Base-by-base conservation (phyloP, 1,140 invertebrate species). In the Neelides sp. region DNA sequence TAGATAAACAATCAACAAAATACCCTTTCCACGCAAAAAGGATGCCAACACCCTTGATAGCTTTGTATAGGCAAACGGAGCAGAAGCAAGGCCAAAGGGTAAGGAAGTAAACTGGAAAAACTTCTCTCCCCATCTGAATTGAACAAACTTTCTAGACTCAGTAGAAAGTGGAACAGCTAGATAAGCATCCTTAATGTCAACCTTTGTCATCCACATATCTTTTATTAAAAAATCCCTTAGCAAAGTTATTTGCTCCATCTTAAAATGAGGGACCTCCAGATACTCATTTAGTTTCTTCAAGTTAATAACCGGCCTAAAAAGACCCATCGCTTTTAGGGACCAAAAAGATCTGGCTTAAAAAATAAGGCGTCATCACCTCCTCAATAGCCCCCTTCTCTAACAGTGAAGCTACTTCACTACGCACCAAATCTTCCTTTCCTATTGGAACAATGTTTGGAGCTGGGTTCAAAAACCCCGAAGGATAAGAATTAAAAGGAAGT, bases 171-270 rank as follows among this genome's bases (percentile, higher is more conserved):
- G 42, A 2, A 55, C 35, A 2, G 48, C 20, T 2, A 46, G 43
- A 28, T 55, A 55, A 7, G 49, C 54, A 28, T 55, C 54, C 20
- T 52, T 46, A 4, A 55, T 23, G 42, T 55, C 54, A 13, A 55
- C 35, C 15, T 51, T 47, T 8, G 12, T 19, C 48, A 55, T 46
- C 20, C 27, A 45, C 30, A 20, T 24, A 8, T 22, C 37, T 30
- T 36, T 13, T 2, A 15, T 12, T n/a, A 50, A 2, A 12, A 50
- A 23, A 19, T 55, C 43, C 4, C 35, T 10, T n/a, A 43, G 32
- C 10, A 22, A 20, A 2, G n/a, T 15, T 7, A 43, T 15, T 15
- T 4, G 10, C 19, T 55, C 46, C 47, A 55, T 44, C 26, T 36
- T 51, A 23, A 49, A 49, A 41, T 49, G 48, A 13, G 12, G 19